Evolutionary conservation across 2,888 invertebrate genomes (phyloP), one percentile per base, ranked within the genome.

Genomic region (Drosophila mercatorum): DNA sequence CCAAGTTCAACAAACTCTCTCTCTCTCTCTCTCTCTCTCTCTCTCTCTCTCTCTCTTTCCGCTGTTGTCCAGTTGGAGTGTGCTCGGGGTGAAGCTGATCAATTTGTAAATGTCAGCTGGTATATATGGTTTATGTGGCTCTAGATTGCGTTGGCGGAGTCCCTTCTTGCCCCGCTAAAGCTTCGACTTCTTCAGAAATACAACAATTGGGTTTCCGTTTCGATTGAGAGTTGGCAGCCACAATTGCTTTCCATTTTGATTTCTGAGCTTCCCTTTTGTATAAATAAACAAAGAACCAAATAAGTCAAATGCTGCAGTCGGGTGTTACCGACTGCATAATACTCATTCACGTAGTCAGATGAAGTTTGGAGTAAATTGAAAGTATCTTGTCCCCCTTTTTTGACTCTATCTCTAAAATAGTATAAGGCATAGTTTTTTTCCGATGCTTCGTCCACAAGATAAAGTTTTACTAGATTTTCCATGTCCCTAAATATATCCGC

Each of bases 161-260:
- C 26, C 46, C 46, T 10, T n/a, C 5, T 8, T 5, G 49, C n/a
- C 31, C 11, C n/a, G n/a, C 49, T 17, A 1, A 4, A 31, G 31
- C n/a, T 49, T 31, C 0, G 31, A 49, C n/a, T 31, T 31, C 17
- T 17, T 31, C 31, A 34, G 31, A 31, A 49, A 31, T 31, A 5
- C 49, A 5, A 34, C 31, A 49, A 49, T 49, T 17, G 14, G 28
- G 28, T 47, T 47, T 47, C 47, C 14, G 4, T 47, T 47, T 31
- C 49, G 8, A 10, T 49, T 28, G 28, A 28, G 46, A 14, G 46
- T 26, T 14, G 28, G 10, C 31, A 17, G 49, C 49, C 11, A 6
- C 31, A 49, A 49, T 49, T 34, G 31, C 17, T 31, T 34, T 49
- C 26, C 5, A 49, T 49, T 49, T 34, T 11, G 49, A 49, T 49